Base-by-base conservation (phyloP, 2,797 vertebrate species). In the Kryptolebias ocellatus region DNA sequence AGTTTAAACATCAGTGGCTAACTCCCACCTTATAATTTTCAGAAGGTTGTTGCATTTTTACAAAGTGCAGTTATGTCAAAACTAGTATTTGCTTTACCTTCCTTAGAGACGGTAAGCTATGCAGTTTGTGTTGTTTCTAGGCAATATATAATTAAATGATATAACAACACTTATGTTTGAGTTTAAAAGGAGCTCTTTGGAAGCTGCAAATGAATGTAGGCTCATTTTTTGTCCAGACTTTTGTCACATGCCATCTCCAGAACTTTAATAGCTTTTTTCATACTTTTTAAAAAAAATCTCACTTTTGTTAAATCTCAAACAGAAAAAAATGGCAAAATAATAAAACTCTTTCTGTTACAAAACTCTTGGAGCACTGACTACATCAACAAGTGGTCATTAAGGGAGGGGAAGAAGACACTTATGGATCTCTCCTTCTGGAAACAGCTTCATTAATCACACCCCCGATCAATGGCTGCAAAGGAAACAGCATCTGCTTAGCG, bases 361-460 rank as follows among this genome's bases (percentile, higher is more conserved):
- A 10, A 17, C 44, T 51, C 24, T 68, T 5, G 53, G 14, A 64
- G 53, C 28, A 57, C 52, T 62, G 24, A 71, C 50, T 69, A 44
- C 9, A 70, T 77, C 78, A 78, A 83, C 84, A 80, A 79, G 72
- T 78, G 59, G 53, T 60, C 50, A 78, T 60, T 74, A 77, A 76
- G 60, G 68, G 60, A 69, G 67, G 65, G 59, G 58, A 76, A 80
- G 67, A 83, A 59, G 70, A 84, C 75, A 73, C 61, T 82, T 76
- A 83, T 78, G 67, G 77, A 85, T 88, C 72, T 55, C n/a, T 83
- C 51, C 46, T 50, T 76, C 68, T 75, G 67, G 72, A 58, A 86
- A 82, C 71, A 61, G 79, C 83, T 85, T 89, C 77, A 90, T 90
- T 91, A 87, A 87, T 90, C 86, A 86, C 59, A 5, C 37, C 56